Evolutionary conservation across 2,888 invertebrate genomes (phyloP), one percentile per base, ranked within the genome.

Genomic region (Chalcis sispes): DNA sequence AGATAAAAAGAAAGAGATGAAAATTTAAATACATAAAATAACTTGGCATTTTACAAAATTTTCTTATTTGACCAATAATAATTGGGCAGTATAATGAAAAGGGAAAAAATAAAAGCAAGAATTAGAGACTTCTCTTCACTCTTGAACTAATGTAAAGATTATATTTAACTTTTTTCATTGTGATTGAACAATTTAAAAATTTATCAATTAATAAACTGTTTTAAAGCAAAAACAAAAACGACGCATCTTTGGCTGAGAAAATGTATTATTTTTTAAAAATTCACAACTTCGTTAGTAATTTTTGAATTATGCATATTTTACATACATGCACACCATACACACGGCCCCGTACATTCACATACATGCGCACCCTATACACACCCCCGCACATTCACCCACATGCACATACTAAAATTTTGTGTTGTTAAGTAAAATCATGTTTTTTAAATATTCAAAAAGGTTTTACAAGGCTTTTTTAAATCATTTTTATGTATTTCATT

Each of bases 1-100:
- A 42, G n/a, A 59, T 75, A 71, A 46, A 75, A 71, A 61, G 71
- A 71, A 75, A 59, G 69, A 69, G 36, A 36, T 67, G 29, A 64
- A 75, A 71, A 66, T 75, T 75, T 67, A 13, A 32, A 75, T 66
- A 62, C 50, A 56, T 62, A 64, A 66, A 76, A 67, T 67, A 76
- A 42, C 61, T 71, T 18, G 69, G 27, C 36, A 67, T 65, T 70
- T 76, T 58, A 50, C 50, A 72, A 71, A 69, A 76, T 50, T 70
- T 69, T 54, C 32, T 64, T 73, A 66, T 59, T 71, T 70, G 36
- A 25, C 54, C 64, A 79, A 69, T 54, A 59, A 58, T 67, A 73
- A 69, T 20, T 71, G 50, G 29, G 25, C 25, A 56, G 13, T 46
- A 71, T 20, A 56, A 75, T 62, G 71, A 50, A 29, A 52, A 65